A percentile compares a stretch with the other conserved stretches of the same genome.
Conservation (phyloP, 92 coral and sea anemone genomes). For the Actinostola sp. region DNA sequence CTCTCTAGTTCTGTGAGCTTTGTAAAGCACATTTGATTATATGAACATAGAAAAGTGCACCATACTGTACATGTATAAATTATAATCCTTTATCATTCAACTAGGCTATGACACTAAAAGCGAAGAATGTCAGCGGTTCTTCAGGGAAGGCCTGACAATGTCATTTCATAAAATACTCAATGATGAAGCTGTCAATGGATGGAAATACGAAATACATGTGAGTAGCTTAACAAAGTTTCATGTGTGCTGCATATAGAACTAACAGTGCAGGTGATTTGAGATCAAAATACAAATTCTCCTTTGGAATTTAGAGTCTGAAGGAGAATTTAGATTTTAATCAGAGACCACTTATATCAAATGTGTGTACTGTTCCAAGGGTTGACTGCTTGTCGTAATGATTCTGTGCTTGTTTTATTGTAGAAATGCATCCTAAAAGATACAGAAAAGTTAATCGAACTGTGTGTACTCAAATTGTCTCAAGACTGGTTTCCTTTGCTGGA, state of each 20-base stretch:
- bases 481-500: constrained; percentile 99
- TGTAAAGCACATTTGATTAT: no score
- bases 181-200: constrained; percentile 98
- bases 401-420: constrained; percentile 31
- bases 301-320: not conserved
- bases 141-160: constrained; percentile 91
- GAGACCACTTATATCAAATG: no score
- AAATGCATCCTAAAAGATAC: constrained; percentile 94
- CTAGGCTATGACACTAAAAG: constrained; percentile 91
- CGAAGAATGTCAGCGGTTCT: constrained; percentile 96
- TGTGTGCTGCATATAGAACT: no score
- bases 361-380: no score
- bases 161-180: constrained; percentile 97
- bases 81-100: no score
- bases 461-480: constrained; percentile 88
- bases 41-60: no score
- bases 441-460: constrained; percentile 88
- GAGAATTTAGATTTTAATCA: not conserved
- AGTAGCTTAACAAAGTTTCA: constrained; percentile 26
- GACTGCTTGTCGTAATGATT: no score
- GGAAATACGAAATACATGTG: constrained; percentile 99
- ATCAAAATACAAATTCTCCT: no score
- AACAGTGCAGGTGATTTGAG: no score
- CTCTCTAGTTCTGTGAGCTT: no score
- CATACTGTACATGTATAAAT: no score